Conservation (phyloP, 2,113 vertebrate genomes). For the Siniperca knerii region DNA sequence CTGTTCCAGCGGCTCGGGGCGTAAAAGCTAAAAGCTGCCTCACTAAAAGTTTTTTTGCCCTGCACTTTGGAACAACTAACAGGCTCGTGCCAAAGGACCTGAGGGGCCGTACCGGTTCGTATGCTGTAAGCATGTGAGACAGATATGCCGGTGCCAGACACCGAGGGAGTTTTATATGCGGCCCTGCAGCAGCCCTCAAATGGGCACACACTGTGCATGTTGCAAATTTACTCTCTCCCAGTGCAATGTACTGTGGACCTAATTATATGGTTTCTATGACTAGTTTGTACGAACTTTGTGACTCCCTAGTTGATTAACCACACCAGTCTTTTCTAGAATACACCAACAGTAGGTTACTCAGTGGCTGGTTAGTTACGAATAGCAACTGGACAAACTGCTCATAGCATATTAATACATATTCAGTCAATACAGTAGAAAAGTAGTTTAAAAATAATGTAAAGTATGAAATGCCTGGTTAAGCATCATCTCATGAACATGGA, state of each 20-base stretch:
- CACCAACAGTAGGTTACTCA: background rate
- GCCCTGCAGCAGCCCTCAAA: background rate
- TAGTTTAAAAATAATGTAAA: background rate
- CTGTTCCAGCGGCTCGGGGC: no score
- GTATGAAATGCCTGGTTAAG: background rate
- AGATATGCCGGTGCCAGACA: background rate
- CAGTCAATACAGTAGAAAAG: background rate
- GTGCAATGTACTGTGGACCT: background rate
- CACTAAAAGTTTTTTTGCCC: no score
- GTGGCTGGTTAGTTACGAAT: background rate
- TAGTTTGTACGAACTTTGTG: slow-evolving; percentile 3
- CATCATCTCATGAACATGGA: background rate
- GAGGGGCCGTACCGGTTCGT: no score
- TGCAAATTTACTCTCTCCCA: background rate
- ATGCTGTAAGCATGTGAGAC: no score
- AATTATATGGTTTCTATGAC: background rate
- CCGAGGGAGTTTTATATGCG: background rate
- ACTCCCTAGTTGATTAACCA: background rate
- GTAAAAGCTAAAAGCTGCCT: no score
- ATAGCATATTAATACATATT: background rate
- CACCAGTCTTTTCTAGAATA: background rate
- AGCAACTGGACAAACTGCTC: background rate
- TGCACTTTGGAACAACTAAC: no score
- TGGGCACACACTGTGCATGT: background rate
- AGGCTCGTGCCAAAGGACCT: no score